phyloP scores from a whole-genome alignment of 2,113 vertebrate genomes.

The Illadopsis cleaveri region DNA sequence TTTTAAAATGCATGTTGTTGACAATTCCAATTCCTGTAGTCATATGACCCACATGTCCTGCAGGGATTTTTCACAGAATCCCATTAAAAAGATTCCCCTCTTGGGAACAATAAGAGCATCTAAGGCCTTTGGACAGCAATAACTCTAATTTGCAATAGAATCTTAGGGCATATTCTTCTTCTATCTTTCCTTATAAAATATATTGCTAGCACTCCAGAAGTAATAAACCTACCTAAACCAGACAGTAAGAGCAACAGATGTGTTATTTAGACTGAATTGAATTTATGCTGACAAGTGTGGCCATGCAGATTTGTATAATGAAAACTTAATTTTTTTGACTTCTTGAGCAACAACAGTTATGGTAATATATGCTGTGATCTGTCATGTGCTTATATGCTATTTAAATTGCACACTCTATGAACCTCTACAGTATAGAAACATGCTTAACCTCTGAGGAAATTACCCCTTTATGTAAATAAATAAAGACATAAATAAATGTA shows the following conservation, averaged over 20 bases:
- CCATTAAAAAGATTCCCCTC: neutral
- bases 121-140: neutral
- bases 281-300: neutral
- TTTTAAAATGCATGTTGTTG: conserved; percentile 10
- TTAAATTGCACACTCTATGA: neutral
- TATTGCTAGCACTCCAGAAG: neutral
- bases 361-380: neutral
- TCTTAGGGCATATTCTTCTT: neutral
- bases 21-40: neutral
- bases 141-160: neutral
- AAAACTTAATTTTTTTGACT: neutral
- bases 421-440: neutral
- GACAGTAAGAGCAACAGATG: neutral
- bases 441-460: neutral
- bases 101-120: neutral
- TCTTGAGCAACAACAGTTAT: neutral
- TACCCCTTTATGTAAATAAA: neutral
- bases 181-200: neutral
- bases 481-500: neutral
- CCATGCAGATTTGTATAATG: neutral
- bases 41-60: neutral
- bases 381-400: neutral
- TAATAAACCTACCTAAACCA: neutral
- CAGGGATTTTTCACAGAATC: neutral
- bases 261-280: neutral